Conservation (phyloP, 2,888 invertebrate species). For the Agrotis exclamationis region DNA sequence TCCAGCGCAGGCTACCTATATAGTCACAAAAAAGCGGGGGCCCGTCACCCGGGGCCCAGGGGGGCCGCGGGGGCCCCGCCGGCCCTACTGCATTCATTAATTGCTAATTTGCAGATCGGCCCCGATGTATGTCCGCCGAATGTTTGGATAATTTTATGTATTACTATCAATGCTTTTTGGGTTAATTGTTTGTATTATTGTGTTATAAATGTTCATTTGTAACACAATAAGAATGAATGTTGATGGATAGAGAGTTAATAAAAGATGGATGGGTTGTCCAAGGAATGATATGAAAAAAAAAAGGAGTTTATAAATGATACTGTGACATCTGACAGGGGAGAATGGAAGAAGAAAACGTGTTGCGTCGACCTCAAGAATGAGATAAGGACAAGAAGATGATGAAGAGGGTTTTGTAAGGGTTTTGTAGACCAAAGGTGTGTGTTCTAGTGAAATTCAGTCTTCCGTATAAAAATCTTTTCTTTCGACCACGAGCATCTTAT, state of each 20-base stretch:
- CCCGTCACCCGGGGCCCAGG: slow-evolving; percentile 66
- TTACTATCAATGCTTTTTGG: slow-evolving; percentile 56
- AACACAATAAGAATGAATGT: too few relatives aligned
- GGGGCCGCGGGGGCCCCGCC: slow-evolving; percentile 66
- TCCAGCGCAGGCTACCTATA: slow-evolving; percentile 84
- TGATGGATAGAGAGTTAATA: too few relatives aligned
- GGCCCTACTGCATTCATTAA: slow-evolving; percentile 87
- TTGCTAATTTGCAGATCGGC: slow-evolving; percentile 89
- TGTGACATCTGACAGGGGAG: too few relatives aligned
- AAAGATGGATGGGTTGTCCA: too few relatives aligned
- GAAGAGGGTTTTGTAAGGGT: background rate
- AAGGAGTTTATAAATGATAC: too few relatives aligned
- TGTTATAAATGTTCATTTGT: background rate
- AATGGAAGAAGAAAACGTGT: too few relatives aligned
- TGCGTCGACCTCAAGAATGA: too few relatives aligned
- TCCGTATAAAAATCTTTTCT: too few relatives aligned
- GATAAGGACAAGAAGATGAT: too few relatives aligned
- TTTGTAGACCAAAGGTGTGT: background rate
- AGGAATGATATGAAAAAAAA: too few relatives aligned
- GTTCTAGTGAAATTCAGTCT: too few relatives aligned
- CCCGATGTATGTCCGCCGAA: slow-evolving; percentile 76
- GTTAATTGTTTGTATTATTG: slow-evolving; percentile 43
- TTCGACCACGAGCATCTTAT: too few relatives aligned
- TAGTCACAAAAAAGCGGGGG: slow-evolving; percentile 77
- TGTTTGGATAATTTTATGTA: slow-evolving; percentile 67